These are phyloP conservation scores for Isurus oxyrinchus DNA, from an alignment of 2,113 vertebrate species.

Conservation along the genomic window DNA sequence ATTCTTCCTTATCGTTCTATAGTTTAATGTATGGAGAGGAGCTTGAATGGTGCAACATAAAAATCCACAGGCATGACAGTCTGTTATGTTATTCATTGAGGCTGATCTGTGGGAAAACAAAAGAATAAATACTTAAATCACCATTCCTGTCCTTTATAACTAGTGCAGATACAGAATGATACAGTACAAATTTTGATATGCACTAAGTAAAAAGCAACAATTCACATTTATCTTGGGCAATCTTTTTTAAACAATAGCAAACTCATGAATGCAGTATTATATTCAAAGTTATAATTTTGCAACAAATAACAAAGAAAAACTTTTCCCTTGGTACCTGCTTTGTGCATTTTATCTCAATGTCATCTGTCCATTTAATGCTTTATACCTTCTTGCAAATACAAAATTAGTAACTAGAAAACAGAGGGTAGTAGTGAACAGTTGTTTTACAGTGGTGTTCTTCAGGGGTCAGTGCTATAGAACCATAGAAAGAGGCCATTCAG, in stretches of 20 bases:
- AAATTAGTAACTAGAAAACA: background rate
- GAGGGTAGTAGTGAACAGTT: background rate
- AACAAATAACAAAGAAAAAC: background rate
- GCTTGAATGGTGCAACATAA: background rate
- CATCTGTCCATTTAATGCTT: background rate
- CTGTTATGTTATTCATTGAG: background rate
- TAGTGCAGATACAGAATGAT: background rate
- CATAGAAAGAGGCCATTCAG: no score
- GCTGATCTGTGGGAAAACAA: slow-evolving; percentile 9
- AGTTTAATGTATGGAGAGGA: background rate
- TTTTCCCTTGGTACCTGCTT: background rate
- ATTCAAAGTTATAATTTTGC: background rate
- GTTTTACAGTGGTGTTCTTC: background rate
- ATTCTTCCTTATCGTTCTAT: background rate
- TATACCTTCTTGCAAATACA: background rate
- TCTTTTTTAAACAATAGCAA: background rate
- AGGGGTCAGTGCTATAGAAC: no score
- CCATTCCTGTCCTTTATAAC: background rate
- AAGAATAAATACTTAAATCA: background rate
- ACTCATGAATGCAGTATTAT: background rate
- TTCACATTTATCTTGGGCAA: background rate
- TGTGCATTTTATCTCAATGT: background rate
- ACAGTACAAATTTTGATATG: background rate
- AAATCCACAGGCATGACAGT: background rate
- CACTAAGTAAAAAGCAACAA: background rate